Evolutionary conservation across 2,888 invertebrate genomes (phyloP), one percentile per base, ranked within the genome.

Genomic region (Sesamia inferens): DNA sequence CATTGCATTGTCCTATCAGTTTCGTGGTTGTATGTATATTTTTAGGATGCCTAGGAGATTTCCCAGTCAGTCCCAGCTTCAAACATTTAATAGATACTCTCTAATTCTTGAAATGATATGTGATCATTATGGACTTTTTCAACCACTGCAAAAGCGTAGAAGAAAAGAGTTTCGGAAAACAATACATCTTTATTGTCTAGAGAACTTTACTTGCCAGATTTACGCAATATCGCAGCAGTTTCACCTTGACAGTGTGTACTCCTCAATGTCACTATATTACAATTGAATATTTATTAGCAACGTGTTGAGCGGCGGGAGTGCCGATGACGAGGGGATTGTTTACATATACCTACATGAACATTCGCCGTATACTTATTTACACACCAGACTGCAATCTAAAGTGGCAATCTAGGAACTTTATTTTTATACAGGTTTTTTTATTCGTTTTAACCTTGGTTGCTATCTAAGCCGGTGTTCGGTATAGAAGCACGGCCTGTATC

Each of bases 271-370:
- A 31, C 8, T 48, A 7, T 16, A 0, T 16, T 42, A 7, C 62
- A 31, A 57, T 71, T 8, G 19, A 68, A 65, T 74, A 62, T 76
- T 67, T 19, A 63, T 57, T 24, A 54, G 10, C 57, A 67, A 71
- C 64, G 10, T 71, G 65, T 47, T 59, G 63, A 58, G 4, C 47
- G 19, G n/a, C n/a, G 16, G 10, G 7, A 11, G 44, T 54, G 58
- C 71, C 51, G 67, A 51, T 44, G 58, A 47, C 58, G 47, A n/a
- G 10, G 22, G 14, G 24, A 47, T 22, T 39, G 31, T 39, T 55
- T 47, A 48, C 47, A 55, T 39, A 31, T 31, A 31, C n/a, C n/a
- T 31, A 31, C 31, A 31, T 31, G 31, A n/a, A 19, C 1, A 39
- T 14, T 31, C 14, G 54, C 14, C 3, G 31, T 6, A 5, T 24